phyloP scores from a whole-genome alignment of 2,113 vertebrate species.

The Apteryx owenii region DNA sequence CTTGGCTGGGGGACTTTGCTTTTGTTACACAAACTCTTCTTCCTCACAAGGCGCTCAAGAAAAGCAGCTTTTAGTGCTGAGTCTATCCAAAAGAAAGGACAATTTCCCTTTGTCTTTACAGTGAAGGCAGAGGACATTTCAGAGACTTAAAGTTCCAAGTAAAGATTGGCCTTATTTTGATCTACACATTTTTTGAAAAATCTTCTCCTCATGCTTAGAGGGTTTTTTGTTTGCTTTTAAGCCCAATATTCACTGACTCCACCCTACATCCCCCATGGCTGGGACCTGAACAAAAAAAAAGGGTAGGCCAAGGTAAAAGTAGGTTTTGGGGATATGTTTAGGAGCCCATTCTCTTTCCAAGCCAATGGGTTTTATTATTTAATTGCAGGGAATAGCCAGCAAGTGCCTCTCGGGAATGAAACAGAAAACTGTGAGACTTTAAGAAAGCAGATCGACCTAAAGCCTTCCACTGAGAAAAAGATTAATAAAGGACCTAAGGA shows the following conservation, averaged over 20 bases:
- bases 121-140: neutral
- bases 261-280: neutral
- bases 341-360: neutral
- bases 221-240: neutral
- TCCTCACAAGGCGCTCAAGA: neutral
- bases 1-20: neutral
- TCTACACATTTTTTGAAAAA: neutral
- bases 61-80: neutral
- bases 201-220: neutral
- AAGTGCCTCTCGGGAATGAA: slow-evolving; percentile 78
- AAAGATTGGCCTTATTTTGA: neutral
- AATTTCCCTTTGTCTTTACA: neutral
- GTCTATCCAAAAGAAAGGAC: neutral
- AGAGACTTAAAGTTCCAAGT: neutral
- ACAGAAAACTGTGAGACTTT: slow-evolving; percentile 74
- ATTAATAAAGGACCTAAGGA: slow-evolving; percentile 71
- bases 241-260: neutral
- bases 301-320: neutral
- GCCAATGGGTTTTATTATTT: slow-evolving; percentile 24
- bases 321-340: neutral
- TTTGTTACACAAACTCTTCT: neutral
- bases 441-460: slow-evolving; percentile 72
- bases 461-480: slow-evolving; percentile 75
- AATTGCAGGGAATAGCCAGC: slow-evolving; percentile 77
- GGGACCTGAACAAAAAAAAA: neutral